These are phyloP conservation scores for Aporrectodea caliginosa DNA, from an alignment of 1,140 invertebrate genomes.

Conservation along the genomic window DNA sequence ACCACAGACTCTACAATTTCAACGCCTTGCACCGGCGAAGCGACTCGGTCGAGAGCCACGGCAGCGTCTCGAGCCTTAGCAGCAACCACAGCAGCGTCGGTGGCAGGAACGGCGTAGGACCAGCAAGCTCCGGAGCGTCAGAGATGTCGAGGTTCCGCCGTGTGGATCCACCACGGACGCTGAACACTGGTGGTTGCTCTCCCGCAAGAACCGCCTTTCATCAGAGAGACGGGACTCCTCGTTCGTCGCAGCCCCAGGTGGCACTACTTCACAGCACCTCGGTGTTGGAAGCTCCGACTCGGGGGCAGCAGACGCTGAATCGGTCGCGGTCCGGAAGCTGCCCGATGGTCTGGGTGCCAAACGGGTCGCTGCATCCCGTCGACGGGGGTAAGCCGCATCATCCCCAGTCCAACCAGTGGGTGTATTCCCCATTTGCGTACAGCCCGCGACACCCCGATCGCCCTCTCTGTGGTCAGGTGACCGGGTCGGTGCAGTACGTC, in stretches of 20 bases:
- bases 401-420: too few species aligned
- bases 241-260: neutral
- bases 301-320: neutral
- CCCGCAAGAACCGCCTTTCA: neutral
- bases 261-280: neutral
- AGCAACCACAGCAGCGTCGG: neutral
- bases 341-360: neutral
- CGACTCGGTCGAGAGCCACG: conserved; percentile 1
- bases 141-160: neutral
- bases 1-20: neutral
- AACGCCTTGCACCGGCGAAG: neutral
- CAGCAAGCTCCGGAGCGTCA: neutral
- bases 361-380: neutral
- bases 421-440: too few species aligned
- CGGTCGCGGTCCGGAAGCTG: neutral
- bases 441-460: neutral
- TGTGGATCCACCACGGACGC: neutral
- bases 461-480: neutral
- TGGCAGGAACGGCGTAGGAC: neutral
- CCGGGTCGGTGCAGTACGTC: neutral
- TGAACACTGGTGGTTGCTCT: neutral
- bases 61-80: neutral
- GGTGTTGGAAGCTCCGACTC: neutral
- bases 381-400: too few species aligned
- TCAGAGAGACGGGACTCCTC: neutral